Conservation (phyloP, 2,113 vertebrate genomes). For the Chaenocephalus aceratus region DNA sequence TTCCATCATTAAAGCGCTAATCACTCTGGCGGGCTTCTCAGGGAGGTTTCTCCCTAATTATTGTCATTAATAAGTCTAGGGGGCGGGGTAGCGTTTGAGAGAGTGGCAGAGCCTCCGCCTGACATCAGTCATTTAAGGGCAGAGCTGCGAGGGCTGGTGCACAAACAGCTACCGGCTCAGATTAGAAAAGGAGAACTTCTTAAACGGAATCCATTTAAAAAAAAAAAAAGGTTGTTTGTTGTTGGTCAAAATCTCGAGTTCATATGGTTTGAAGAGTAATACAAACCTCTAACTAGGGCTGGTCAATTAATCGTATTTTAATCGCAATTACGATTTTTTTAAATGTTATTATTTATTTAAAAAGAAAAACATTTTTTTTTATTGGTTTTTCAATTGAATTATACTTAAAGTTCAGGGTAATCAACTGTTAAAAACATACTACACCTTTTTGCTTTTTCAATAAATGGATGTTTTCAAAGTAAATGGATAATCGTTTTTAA, state of each 20-base stretch:
- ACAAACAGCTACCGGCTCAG: conserved; percentile 26
- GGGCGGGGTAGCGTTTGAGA: conserved; percentile 74
- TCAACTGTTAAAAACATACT: too few relatives aligned
- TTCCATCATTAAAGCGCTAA: conserved; percentile 85
- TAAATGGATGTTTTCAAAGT: too few relatives aligned
- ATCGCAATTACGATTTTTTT: too few relatives aligned
- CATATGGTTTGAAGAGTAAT: background rate
- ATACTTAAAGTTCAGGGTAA: too few relatives aligned
- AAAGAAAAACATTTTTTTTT: too few relatives aligned
- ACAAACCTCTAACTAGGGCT: background rate
- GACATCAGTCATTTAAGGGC: conserved; percentile 77
- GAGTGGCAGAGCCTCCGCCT: conserved; percentile 72
- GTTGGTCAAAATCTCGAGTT: background rate
- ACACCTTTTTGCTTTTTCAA: too few relatives aligned
- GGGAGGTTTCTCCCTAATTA: conserved; percentile 85
- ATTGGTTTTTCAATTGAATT: too few relatives aligned
- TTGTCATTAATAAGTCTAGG: conserved; percentile 84
- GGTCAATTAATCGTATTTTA: too few relatives aligned
- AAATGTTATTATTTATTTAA: too few relatives aligned
- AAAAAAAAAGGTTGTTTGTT: too few relatives aligned
- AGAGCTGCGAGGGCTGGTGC: conserved; percentile 49
- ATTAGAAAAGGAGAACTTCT: background rate
- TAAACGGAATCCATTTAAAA: too few relatives aligned
- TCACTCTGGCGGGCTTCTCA: conserved; percentile 79
- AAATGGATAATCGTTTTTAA: too few relatives aligned